These are phyloP conservation scores for Sinocyclocheilus rhinocerous DNA, from an alignment of 2,113 vertebrate genomes.

Conservation along the genomic window DNA sequence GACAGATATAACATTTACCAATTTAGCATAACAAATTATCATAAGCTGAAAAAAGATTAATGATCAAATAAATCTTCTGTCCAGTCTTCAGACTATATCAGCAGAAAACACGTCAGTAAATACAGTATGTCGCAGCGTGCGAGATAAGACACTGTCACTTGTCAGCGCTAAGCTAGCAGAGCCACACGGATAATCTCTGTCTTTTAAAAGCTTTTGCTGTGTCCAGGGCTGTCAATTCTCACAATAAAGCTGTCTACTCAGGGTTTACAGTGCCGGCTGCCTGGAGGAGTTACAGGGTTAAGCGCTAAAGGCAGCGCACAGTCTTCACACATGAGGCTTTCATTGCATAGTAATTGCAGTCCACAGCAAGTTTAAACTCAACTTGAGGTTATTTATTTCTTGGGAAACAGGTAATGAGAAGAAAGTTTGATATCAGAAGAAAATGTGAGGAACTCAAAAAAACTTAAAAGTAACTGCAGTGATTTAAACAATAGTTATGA, in stretches of 20 bases:
- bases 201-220: slow-evolving; percentile 28
- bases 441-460: background rate
- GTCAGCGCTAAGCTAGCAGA: slow-evolving; percentile 30
- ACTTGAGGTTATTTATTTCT: background rate
- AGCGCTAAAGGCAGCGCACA: background rate
- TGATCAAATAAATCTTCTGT: background rate
- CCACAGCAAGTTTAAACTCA: background rate
- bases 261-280: slow-evolving; percentile 4
- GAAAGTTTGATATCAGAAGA: background rate
- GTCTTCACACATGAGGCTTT: slow-evolving; percentile 17
- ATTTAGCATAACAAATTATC: background rate
- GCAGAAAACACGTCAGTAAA: background rate
- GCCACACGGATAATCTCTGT: slow-evolving; percentile 40
- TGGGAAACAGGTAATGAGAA: slow-evolving; percentile 9
- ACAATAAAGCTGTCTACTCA: slow-evolving; percentile 22
- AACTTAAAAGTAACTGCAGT: background rate
- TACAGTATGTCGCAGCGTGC: background rate
- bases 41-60: background rate
- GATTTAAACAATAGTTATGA: background rate
- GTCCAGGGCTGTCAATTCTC: slow-evolving; percentile 25
- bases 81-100: background rate
- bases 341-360: slow-evolving; percentile 5
- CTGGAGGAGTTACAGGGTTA: slow-evolving; percentile 6
- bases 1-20: background rate
- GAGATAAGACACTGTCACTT: background rate